Evolutionary conservation across 2,797 vertebrate genomes (phyloP), one percentile per base, ranked within the genome.

Genomic region (Syndactyla subalaris): DNA sequence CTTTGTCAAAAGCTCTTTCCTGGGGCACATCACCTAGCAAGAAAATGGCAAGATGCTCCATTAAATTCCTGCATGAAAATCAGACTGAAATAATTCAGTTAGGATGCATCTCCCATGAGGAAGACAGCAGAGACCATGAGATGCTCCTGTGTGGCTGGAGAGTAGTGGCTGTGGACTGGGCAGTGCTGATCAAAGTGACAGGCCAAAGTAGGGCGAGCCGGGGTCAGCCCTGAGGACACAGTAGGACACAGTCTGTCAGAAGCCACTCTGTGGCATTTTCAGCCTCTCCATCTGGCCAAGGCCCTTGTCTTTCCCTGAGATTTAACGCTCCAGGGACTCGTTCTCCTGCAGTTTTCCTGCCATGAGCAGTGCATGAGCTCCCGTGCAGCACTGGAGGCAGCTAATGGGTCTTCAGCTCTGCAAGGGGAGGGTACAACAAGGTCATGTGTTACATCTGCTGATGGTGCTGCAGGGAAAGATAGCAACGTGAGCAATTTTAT

Each of bases 351-450:
- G 2, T 67, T 72, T 75, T 75, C 49, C 30, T 73, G 73, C 39
- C 46, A 43, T 55, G 59, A 58, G 43, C 3, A 4, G 48, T 5
- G 1, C 0, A 0, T 48, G 34, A 71, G 21, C 19, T 57, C 10
- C 62, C 29, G 8, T 29, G 67, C 39, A 41, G 54, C 0, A 0
- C 29, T 75, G 65, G 41, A 65, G 21, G 22, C 0, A 0, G 55
- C 38, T 72, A 43, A 10, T 8, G n/a, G 36, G 12, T 34, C 51
- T 66, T 61, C 43, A 39, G 30, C 5, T 77, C 14, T 66, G 51
- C 34, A 10, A 65, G 29, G 26, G 6, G 6, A 73, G 12, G 14
- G 46, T 80, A 34, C 14, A 46, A 21, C 4, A 15, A 65, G 41
- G 34, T 36, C 6, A 12, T 48, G n/a, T 77, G 20, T 82, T 41